Conservation (phyloP, 2,888 invertebrate genomes). For the Miltochrista miniata region DNA sequence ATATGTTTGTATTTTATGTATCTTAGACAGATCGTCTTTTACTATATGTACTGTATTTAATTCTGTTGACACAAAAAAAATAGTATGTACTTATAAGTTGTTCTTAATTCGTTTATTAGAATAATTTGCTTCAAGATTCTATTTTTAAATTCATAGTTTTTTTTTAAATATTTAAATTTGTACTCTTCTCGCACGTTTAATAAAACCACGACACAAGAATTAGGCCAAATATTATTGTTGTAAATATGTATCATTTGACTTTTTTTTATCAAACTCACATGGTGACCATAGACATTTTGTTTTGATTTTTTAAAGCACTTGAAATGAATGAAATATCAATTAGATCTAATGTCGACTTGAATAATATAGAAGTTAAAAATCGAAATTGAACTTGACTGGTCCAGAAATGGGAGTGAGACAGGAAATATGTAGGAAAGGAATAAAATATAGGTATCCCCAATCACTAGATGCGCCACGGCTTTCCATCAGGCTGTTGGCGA, state of each 20-base stretch:
- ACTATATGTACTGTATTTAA: constrained; percentile 32
- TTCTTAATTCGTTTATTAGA: constrained; percentile 38
- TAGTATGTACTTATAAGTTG: constrained; percentile 44
- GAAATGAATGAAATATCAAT: background rate
- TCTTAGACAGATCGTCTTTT: constrained; percentile 31
- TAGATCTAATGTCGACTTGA: constrained; percentile 20
- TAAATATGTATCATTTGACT: constrained; percentile 14
- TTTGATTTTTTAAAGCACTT: background rate
- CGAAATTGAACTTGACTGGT: constrained; percentile 23
- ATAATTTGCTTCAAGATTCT: constrained; percentile 44
- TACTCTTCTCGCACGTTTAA: too few species aligned
- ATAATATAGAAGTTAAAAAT: too few species aligned
- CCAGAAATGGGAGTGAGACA: constrained; percentile 7
- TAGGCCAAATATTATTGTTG: constrained; percentile 14
- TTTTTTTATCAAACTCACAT: constrained; percentile 19
- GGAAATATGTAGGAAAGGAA: constrained; percentile 13
- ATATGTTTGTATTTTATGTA: constrained; percentile 32
- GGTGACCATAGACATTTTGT: constrained; percentile 16
- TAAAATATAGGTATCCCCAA: constrained; percentile 14
- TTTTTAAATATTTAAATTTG: constrained; percentile 2
- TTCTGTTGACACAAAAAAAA: constrained; percentile 37
- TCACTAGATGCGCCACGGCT: too few species aligned
- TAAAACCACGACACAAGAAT: constrained; percentile 27
- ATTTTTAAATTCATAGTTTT: constrained; percentile 38
- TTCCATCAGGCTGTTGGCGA: too few species aligned